Evolutionary conservation across 2,113 vertebrate species (phyloP).

Genomic region (Pluvialis apricaria): DNA sequence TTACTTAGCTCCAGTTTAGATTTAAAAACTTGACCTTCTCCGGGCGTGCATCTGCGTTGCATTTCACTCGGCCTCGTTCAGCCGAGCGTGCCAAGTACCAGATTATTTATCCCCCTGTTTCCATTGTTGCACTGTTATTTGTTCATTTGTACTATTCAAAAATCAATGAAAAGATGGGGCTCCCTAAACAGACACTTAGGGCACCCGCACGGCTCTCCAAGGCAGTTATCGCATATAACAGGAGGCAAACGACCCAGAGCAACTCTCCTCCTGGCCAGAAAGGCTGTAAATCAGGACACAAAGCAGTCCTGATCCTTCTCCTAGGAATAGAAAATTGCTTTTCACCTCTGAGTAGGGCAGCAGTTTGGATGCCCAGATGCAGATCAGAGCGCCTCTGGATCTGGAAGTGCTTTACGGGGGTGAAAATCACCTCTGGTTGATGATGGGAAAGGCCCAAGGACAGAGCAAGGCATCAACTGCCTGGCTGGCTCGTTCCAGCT

Average conservation of each 20-base stretch:
- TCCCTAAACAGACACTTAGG: not conserved
- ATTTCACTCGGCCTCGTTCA: not conserved
- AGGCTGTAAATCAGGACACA: not conserved
- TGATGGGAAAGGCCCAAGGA: not conserved
- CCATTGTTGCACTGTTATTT: not conserved
- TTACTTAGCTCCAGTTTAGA: conserved; percentile 55
- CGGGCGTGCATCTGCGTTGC: rapidly evolving
- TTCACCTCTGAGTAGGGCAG: not conserved
- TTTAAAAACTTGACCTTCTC: conserved; percentile 68
- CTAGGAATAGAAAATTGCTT: not conserved
- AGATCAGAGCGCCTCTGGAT: rapidly evolving
- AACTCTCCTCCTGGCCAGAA: not conserved
- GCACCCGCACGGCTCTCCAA: not conserved
- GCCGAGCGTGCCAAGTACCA: not conserved
- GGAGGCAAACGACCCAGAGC: rapidly evolving
- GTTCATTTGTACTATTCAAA: not conserved
- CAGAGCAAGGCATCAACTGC: not conserved
- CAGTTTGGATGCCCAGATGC: not conserved
- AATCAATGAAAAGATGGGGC: not conserved
- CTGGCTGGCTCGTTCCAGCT: not conserved
- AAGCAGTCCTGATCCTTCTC: not conserved
- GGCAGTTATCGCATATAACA: not conserved
- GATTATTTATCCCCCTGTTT: not conserved
- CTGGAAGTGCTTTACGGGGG: rapidly evolving
- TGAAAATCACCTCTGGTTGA: not conserved